Evolutionary conservation across 2,797 vertebrate species (phyloP).

Genomic region (Muscicapa striata): DNA sequence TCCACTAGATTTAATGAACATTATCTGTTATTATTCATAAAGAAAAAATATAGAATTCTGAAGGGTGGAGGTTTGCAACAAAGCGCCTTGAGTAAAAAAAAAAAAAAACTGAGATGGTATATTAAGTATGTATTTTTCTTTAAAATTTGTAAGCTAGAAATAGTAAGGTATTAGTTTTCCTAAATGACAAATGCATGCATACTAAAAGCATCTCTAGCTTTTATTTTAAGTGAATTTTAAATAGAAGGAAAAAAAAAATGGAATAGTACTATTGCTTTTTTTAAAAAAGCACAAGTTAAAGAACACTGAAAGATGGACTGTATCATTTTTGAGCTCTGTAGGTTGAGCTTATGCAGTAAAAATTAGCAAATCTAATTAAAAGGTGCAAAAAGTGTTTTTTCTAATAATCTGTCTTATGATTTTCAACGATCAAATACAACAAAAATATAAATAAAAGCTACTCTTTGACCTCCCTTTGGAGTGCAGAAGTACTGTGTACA

Average conservation of each 20-base stretch:
- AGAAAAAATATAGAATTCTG: neutral
- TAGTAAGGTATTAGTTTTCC: neutral
- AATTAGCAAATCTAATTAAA: conserved; percentile 52
- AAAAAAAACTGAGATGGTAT: neutral
- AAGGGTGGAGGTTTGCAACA: neutral
- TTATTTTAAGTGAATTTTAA: neutral
- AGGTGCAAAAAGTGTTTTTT: conserved; percentile 31
- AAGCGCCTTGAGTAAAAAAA: neutral
- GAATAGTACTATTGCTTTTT: neutral
- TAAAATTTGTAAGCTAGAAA: neutral
- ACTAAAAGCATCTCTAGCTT: neutral
- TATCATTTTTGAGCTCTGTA: neutral
- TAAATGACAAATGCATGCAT: neutral
- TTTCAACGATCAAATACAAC: conserved; percentile 37
- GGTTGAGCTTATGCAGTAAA: conserved; percentile 11
- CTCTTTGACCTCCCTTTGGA: conserved; percentile 81
- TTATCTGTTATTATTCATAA: neutral
- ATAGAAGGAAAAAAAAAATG: neutral
- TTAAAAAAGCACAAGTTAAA: neutral
- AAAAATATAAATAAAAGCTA: conserved; percentile 80
- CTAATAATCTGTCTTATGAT: conserved; percentile 59
- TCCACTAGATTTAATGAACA: neutral
- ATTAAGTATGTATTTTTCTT: neutral
- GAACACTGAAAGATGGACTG: neutral
- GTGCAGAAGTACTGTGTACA: conserved; percentile 58